Base-by-base conservation (phyloP, 1,140 invertebrate species). In the Drepana arcuata region DNA sequence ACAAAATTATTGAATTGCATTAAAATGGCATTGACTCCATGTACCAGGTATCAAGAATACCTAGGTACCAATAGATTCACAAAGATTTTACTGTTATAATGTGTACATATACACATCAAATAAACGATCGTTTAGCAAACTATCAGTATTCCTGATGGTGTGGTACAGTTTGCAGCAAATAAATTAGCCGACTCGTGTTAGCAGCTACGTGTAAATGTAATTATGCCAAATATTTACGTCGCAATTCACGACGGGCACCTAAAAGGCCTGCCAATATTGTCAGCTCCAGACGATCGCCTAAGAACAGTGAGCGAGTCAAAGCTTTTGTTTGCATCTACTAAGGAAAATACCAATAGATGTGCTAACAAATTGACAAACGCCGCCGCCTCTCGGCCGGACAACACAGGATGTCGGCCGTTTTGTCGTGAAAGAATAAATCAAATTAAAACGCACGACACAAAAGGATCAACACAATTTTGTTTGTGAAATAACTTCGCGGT, bases 341-440 rank as follows among this genome's bases (percentile, higher is more conserved):
- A 58, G 57, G 56, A 71, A 64, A 63, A 69, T 54, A 61, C 62
- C 58, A 60, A 72, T 64, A 59, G 60, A 74, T 32, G 58, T 66
- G 63, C 59, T 69, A 73, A 74, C 66, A 73, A 74, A 77, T 69
- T 58, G 44, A 75, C 65, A 77, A 80, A 73, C 68, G 59, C 38
- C 31, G 48, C 69, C 69, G 62, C 59, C 52, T 26, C 38, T 29
- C 30, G 37, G 27, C 47, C 23, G 44, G 41, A 46, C 40, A 53
- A 53, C 44, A 60, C 62, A 67, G 66, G 68, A 67, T 70, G 65
- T 73, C 53, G 50, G 56, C 51, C 54, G 65, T 74, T 70, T 61
- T 68, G 67, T 68, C 64, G 50, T 73, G 51, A 60, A 70, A 47
- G 62, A 77, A 81, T 81, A 81, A 81, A 81, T 81, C 71, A 81